Conservation (phyloP, 1,140 invertebrate species). For the Diabrotica virgifera region DNA sequence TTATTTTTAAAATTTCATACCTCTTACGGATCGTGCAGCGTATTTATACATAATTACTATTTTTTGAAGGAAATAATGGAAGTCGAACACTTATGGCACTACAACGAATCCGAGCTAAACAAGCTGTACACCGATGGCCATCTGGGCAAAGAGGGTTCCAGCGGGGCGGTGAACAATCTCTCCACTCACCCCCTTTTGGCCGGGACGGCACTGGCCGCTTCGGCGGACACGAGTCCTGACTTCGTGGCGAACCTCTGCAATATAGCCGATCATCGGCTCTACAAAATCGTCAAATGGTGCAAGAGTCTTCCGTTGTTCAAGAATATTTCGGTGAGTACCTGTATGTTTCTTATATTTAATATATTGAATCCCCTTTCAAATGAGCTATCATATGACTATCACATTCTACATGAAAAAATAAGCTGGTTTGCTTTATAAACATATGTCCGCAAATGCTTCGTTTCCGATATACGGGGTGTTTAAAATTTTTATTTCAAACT, state of each 20-base stretch:
- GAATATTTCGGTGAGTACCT: constrained; percentile 83
- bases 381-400: too few relatives aligned
- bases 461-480: too few relatives aligned
- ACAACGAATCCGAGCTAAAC: constrained; percentile 69
- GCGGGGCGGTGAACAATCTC: constrained; percentile 45
- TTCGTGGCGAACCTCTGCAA: constrained; percentile 85
- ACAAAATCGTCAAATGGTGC: constrained; percentile 98
- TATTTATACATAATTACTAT: too few relatives aligned
- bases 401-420: too few relatives aligned
- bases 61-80: constrained; percentile 85
- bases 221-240: constrained; percentile 72
- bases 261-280: constrained; percentile 91
- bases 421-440: too few relatives aligned
- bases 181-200: constrained; percentile 59
- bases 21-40: too few relatives aligned
- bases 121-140: constrained; percentile 52
- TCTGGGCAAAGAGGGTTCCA: constrained; percentile 50
- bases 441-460: too few relatives aligned
- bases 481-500: too few relatives aligned
- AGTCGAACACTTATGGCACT: constrained; percentile 91
- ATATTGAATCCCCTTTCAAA: too few relatives aligned
- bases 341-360: too few relatives aligned
- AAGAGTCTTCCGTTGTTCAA: constrained; percentile 95
- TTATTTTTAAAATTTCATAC: too few relatives aligned
- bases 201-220: constrained; percentile 54